phyloP scores from a whole-genome alignment of 2,113 vertebrate species.

The Callorhinus ursinus region DNA sequence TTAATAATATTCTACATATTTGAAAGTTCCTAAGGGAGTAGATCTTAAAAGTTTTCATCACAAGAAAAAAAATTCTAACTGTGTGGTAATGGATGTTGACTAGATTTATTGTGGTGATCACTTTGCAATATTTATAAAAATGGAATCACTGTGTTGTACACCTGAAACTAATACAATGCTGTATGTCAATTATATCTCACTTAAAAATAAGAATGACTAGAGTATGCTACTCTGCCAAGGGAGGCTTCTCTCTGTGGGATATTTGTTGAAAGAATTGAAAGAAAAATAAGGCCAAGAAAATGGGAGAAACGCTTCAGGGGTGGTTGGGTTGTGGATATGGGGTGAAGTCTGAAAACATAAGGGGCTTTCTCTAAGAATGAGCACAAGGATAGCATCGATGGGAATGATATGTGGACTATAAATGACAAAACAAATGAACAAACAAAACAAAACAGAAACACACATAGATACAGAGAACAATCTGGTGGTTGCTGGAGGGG shows the following conservation, averaged over 20 bases:
- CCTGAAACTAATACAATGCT: not conserved
- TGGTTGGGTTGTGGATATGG: not conserved
- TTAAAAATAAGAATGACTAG: not conserved
- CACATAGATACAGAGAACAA: not conserved
- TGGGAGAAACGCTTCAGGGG: not conserved
- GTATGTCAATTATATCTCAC: not conserved
- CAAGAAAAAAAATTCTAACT: not conserved
- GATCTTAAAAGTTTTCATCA: not conserved
- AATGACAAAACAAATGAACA: not conserved
- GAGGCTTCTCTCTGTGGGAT: not conserved
- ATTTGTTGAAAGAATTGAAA: conserved; percentile 32
- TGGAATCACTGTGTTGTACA: not conserved
- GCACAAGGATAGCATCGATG: not conserved
- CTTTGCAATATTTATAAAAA: not conserved
- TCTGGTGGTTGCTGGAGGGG: not conserved
- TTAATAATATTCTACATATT: conserved; percentile 18
- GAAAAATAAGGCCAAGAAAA: conserved; percentile 46
- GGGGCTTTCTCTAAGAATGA: not conserved
- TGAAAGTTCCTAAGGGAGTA: not conserved
- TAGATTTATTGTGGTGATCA: not conserved
- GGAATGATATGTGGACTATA: not conserved
- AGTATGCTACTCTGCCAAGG: not conserved
- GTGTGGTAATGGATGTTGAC: not conserved
- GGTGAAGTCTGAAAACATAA: not conserved
- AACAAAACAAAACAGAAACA: not conserved